Evolutionary conservation across 1,140 invertebrate species (phyloP), one percentile per base, ranked within the genome.

Genomic region (Chlorops oryzae): DNA sequence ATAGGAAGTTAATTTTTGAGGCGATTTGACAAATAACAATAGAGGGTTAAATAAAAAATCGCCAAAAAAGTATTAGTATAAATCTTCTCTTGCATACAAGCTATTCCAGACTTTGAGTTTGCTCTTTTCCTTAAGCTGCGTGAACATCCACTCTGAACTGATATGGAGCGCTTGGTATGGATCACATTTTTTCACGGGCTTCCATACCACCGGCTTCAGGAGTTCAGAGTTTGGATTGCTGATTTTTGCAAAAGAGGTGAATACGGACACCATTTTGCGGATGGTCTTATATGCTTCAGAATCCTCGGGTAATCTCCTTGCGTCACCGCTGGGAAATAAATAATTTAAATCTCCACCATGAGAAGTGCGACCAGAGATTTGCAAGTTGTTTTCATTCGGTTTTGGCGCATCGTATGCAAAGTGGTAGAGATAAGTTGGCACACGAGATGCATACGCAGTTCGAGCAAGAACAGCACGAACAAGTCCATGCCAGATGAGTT

Each of bases 321-420:
- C 72, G 27, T 72, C 52, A 40, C 56, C 52, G 32, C 72, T 77
- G 44, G 74, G 70, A 57, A 84, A 85, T 5, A 84, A 55, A 59
- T 83, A 84, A 44, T 78, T 79, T 9, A 84, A 34, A 49, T 85
- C 83, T 52, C 84, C 83, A 1, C 74, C 78, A 62, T 85, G 83
- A 48, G 23, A 58, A 51, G 13, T 55, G 25, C 1, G 63, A 56
- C 18, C 66, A 69, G 9, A 63, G 56, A 24, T 63, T 65, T 22
- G 72, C 50, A 7, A 66, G 52, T 48, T 57, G 55, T 24, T 66
- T 38, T 61, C 49, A 42, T 68, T 71, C 13, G 58, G 52, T 10
- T 44, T 54, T 4, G 57, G 51, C 5, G 72, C 65, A 40, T 74
- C 70, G 20, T 75, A 62, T 46, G 72, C 67, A 49, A 77, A 74